Percentiles rank a stretch among this genome's conserved stretches.
Conservation (phyloP, 2,113 vertebrate genomes). For the Nothoprocta perdicaria region DNA sequence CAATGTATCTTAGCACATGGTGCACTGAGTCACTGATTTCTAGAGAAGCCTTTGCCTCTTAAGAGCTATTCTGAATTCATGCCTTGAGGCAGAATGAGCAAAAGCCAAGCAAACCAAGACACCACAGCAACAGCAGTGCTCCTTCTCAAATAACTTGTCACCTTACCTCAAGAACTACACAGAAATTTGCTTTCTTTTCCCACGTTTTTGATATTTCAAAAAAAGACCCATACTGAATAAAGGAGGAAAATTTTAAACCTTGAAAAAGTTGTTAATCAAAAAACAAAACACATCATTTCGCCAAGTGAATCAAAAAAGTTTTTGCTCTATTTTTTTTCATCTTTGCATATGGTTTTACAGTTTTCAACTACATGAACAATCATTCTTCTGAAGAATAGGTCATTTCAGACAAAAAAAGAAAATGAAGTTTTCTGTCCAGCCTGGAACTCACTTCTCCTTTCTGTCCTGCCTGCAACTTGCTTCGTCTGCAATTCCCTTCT, state of each 20-base stretch:
- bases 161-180: background rate
- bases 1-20: background rate
- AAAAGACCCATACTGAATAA: background rate
- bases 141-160: background rate
- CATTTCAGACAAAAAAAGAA: background rate
- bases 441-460: background rate
- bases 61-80: background rate
- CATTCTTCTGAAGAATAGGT: background rate
- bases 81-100: background rate
- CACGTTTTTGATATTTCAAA: background rate
- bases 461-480: too few relatives aligned
- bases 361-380: background rate
- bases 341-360: background rate
- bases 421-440: background rate
- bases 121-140: background rate
- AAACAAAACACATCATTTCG: background rate
- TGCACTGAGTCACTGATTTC: background rate
- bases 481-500: background rate
- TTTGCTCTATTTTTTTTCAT: background rate
- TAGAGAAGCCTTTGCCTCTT: background rate
- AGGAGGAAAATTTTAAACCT: background rate
- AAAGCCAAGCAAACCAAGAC: background rate
- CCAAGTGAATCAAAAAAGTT: background rate
- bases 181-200: background rate
- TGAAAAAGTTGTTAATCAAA: background rate